Conservation (phyloP, 2,888 invertebrate genomes). For the Drosophila atripex region DNA sequence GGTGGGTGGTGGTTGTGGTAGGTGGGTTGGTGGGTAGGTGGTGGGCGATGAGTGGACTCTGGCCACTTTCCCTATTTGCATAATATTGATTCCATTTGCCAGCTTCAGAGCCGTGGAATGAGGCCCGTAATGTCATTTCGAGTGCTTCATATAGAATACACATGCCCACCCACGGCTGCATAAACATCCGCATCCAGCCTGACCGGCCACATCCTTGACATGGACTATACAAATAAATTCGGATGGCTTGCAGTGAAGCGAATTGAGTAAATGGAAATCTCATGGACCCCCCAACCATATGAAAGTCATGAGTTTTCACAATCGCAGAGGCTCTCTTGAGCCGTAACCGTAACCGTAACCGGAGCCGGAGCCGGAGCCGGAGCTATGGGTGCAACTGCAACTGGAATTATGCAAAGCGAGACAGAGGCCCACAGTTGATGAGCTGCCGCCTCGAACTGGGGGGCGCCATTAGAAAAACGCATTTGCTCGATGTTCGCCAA, state of each 20-base stretch:
- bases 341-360: conserved; percentile 1
- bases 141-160: conserved; percentile 15
- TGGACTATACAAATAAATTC: conserved; percentile 63
- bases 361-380: background rate
- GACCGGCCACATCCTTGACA: conserved; percentile 33
- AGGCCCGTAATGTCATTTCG: conserved; percentile 36
- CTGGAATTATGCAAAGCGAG: conserved; percentile 47
- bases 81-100: conserved; percentile 65
- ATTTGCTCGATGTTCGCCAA: conserved; percentile 40
- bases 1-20: conserved; percentile 2
- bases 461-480: conserved; percentile 30
- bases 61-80: conserved; percentile 59
- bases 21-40: background rate
- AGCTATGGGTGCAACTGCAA: background rate
- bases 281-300: conserved; percentile 33
- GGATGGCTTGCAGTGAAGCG: conserved; percentile 32
- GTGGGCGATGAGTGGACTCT: background rate
- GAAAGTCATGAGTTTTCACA: conserved; percentile 42
- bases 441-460: conserved; percentile 3
- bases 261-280: conserved; percentile 56
- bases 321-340: conserved; percentile 15
- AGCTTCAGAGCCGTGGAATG: conserved; percentile 24
- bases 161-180: conserved; percentile 6
- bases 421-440: conserved; percentile 21
- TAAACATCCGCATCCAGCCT: conserved; percentile 9